Evolutionary conservation across 1,140 invertebrate genomes (phyloP), one percentile per base, ranked within the genome.

Genomic region (Monochamus saltuarius): DNA sequence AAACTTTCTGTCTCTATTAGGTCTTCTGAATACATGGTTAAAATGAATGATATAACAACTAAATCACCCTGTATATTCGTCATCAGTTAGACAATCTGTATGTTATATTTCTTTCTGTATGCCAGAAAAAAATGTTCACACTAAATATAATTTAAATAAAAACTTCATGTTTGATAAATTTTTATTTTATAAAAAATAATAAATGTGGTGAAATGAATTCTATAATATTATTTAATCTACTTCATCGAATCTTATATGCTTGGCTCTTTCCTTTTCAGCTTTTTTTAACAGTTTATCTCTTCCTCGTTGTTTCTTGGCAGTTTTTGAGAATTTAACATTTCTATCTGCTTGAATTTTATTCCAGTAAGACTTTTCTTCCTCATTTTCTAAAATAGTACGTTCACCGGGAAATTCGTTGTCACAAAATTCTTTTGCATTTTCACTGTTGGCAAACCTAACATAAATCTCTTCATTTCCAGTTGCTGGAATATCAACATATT

Each of bases 291-390:
- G 70, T 65, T 87, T 88, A 55, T 85, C 82, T 13, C 84, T 76
- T 2, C 87, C 87, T 39, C 86, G 78, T 66, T 83, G 81, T 65
- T 83, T 83, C 40, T 65, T 68, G 1, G 40, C 51, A 22, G 52
- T 29, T 61, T 83, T 86, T 1, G 75, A 69, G 3, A 85, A 72
- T 66, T 86, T 86, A 9, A 81, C 76, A 56, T 79, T 75, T 53
- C 86, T 79, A 70, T 86, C 83, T 40, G 69, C 71, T 40, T 73
- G 61, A 46, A 87, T 86, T 75, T 87, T 87, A 9, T 84, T 73
- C 85, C 85, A 89, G 70, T 88, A 88, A 1, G 70, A 61, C 34
- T 77, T 78, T 72, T 89, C 87, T 63, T 84, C 82, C 17, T 84
- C 80, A 13, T 79, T 83, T 74, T 70, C 62, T 56, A 83, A 45